Percentiles rank a stretch among this genome's conserved stretches.
Evolutionary conservation across 2,113 vertebrate genomes (phyloP).

Genomic region (Sturnus vulgaris): DNA sequence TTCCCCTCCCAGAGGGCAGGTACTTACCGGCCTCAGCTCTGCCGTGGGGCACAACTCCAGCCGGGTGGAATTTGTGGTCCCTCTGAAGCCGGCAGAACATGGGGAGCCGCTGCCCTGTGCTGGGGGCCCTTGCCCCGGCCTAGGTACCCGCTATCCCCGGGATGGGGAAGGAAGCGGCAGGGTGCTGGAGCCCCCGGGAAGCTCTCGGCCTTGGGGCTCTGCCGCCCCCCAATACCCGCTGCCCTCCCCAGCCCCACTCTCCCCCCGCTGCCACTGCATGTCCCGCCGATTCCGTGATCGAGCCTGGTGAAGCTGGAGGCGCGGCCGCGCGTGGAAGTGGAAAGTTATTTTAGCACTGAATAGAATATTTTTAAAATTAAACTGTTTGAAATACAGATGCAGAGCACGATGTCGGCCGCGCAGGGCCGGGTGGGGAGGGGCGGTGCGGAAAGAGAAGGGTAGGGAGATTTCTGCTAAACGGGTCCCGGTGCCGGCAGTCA

Average conservation of each 20-base stretch:
- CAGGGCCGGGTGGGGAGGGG: too few relatives aligned
- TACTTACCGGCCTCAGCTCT: not conserved
- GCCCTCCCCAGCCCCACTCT: not conserved
- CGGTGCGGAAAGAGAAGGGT: not conserved
- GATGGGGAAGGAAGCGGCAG: not conserved
- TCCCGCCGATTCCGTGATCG: conserved; percentile 63
- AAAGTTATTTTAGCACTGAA: conserved; percentile 83
- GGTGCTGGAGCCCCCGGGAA: not conserved
- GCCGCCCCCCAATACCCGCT: not conserved
- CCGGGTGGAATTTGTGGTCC: not conserved
- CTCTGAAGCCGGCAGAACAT: not conserved
- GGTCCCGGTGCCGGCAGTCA: not conserved
- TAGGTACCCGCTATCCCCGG: not conserved
- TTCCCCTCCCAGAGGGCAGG: not conserved
- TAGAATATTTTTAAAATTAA: conserved; percentile 82
- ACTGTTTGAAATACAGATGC: conserved; percentile 71
- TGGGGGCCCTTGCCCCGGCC: not conserved
- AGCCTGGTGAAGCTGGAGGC: conserved; percentile 60
- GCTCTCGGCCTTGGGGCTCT: not conserved
- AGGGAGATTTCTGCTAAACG: not conserved
- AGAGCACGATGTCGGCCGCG: not conserved
- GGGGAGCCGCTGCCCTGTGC: not conserved
- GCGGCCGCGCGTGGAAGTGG: conserved; percentile 67
- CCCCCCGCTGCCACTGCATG: conserved; percentile 67
- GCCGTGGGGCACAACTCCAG: not conserved